phyloP scores from a whole-genome alignment of 2,113 vertebrate genomes.

The Noctilio leporinus region DNA sequence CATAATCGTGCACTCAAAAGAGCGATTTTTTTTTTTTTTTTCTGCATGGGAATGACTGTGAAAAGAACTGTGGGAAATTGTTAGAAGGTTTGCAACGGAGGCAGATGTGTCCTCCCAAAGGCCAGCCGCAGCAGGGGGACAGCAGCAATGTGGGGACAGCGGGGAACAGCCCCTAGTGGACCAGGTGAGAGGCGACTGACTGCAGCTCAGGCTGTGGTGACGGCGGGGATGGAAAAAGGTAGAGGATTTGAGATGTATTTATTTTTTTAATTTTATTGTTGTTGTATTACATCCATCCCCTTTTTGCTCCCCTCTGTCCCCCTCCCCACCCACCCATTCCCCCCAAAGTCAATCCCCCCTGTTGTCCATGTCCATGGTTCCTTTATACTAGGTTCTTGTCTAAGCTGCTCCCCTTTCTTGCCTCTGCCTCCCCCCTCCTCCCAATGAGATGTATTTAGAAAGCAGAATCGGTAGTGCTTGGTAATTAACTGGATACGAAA shows the following conservation, averaged over 20 bases:
- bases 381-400: too few species aligned
- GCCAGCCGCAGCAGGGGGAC: too few species aligned
- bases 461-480: neutral
- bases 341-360: too few species aligned
- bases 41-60: neutral
- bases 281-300: too few species aligned
- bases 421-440: too few species aligned
- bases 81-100: neutral
- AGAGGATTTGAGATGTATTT: neutral
- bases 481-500: neutral
- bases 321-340: too few species aligned
- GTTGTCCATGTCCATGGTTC: too few species aligned
- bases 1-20: neutral
- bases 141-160: neutral
- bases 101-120: neutral
- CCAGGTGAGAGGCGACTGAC: neutral
- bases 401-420: too few species aligned
- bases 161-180: fast-evolving
- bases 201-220: neutral
- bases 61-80: neutral
- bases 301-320: too few species aligned
- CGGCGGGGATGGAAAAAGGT: too few species aligned
- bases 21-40: too few species aligned
- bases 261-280: too few species aligned
- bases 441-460: neutral